Evolutionary conservation across 2,888 invertebrate genomes (phyloP).

Genomic region (Ichneumoninae sp.): DNA sequence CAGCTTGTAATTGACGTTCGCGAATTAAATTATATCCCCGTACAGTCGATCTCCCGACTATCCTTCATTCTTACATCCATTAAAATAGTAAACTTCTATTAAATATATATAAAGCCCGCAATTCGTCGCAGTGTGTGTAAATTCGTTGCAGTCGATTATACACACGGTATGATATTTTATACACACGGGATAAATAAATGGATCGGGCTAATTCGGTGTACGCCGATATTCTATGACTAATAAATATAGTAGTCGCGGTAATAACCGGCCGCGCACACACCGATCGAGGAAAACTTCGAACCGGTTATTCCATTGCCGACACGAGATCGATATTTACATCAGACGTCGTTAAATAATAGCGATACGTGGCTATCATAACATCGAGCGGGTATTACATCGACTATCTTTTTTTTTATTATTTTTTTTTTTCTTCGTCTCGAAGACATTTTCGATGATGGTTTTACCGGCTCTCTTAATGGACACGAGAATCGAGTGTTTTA

Average conservation of each 20-base stretch:
- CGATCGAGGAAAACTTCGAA: slow-evolving; percentile 55
- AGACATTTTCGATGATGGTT: neutral
- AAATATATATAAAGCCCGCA: slow-evolving; percentile 3
- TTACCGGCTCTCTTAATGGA: neutral
- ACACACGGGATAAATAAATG: slow-evolving; percentile 25
- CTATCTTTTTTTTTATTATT: neutral
- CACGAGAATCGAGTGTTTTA: neutral
- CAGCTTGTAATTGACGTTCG: slow-evolving; percentile 48
- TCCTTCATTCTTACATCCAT: slow-evolving; percentile 29
- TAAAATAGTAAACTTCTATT: slow-evolving; percentile 20
- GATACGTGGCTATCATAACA: slow-evolving; percentile 34
- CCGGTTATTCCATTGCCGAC: slow-evolving; percentile 55
- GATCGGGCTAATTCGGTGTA: slow-evolving; percentile 46
- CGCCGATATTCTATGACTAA: slow-evolving; percentile 45
- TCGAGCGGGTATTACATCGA: neutral
- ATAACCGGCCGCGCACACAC: slow-evolving; percentile 33
- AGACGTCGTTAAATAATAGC: slow-evolving; percentile 57
- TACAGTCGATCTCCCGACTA: neutral
- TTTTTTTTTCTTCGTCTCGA: neutral
- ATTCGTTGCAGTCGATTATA: slow-evolving; percentile 30
- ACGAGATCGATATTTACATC: slow-evolving; percentile 55
- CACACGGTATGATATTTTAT: slow-evolving; percentile 36
- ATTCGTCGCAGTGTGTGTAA: neutral
- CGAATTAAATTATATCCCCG: slow-evolving; percentile 38
- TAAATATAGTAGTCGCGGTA: slow-evolving; percentile 45